Base-by-base conservation (phyloP, 2,113 vertebrate species). In the Cyprinus carpio region DNA sequence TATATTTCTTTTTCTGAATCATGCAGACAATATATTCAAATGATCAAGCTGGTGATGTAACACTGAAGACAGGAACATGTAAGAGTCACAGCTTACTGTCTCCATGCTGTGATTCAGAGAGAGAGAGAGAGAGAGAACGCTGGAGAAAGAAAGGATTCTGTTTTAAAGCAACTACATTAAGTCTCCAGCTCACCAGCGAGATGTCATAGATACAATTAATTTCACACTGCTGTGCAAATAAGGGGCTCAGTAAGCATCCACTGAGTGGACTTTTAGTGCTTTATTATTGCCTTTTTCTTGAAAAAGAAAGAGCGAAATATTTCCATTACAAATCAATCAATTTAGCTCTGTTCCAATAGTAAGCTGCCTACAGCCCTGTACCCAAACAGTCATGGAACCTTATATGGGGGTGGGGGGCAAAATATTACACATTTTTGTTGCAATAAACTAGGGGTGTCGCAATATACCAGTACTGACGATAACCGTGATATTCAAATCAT, bases 161-260 rank as follows among this genome's bases (percentile, higher is more conserved):
- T 87, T 87, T 86, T 83, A 69, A 77, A 75, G 79, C 82, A 86
- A 60, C 78, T 79, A 40, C 88, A 86, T 86, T 88, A 54, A 49
- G 69, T 23, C 76, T 31, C 80, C 31, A 72, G 84, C 37, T 34
- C 82, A 82, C 74, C 81, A 81, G 81, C 40, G 56, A 86, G 85
- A 86, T 82, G 69, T 80, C 85, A 85, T 54, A 67, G 84, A 88
- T 85, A 81, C 84, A 86, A 88, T 89, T 89, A 89, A 89, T 87
- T 89, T 85, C 46, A 85, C 82, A 65, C 82, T 65, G 40, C 64
- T 74, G 84, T 82, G 86, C 86, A 90, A 90, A 90, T 87, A 85
- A 87, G 69, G 37, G 81, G 51, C 79, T 82, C 69, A 12, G 58
- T 85, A 78, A 46, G 31, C 72, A 78, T 80, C 29, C 67, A 79